Evolutionary conservation across 2,888 invertebrate genomes (phyloP).

Genomic region (Megastigmus dorsalis): DNA sequence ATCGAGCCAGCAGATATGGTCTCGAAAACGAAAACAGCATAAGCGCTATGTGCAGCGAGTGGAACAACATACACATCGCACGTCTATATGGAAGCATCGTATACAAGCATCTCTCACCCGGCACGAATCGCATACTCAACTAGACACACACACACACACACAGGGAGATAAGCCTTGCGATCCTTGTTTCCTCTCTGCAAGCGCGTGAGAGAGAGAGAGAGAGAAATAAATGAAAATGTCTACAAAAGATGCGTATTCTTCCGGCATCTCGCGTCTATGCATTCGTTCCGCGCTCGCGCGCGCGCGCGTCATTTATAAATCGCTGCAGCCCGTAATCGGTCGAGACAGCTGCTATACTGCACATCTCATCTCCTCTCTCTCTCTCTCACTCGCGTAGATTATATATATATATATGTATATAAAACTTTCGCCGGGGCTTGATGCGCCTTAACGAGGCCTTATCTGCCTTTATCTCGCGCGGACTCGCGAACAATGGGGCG

Average conservation of each 20-base stretch:
- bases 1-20: too few species aligned
- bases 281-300: constrained; percentile 22
- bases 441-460: constrained; percentile 49
- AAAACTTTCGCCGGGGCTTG: constrained; percentile 39
- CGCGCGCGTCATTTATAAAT: constrained; percentile 43
- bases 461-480: constrained; percentile 48
- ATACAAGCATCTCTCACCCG: too few species aligned
- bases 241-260: constrained; percentile 14
- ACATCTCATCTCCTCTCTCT: not conserved
- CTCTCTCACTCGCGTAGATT: not conserved
- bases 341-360: not conserved
- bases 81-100: too few species aligned
- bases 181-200: too few species aligned
- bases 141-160: too few species aligned
- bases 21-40: too few species aligned
- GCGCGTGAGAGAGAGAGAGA: too few species aligned
- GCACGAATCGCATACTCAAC: too few species aligned
- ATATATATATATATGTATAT: not conserved
- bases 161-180: too few species aligned
- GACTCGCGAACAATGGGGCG: constrained; percentile 40
- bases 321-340: constrained; percentile 19
- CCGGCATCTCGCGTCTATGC: constrained; percentile 27
- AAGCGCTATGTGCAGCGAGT: too few species aligned
- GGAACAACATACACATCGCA: too few species aligned
- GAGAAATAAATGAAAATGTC: not conserved